These are phyloP conservation scores for Cheiracanthium punctorium DNA, from an alignment of 2,888 invertebrate genomes.

Conservation along the genomic window DNA sequence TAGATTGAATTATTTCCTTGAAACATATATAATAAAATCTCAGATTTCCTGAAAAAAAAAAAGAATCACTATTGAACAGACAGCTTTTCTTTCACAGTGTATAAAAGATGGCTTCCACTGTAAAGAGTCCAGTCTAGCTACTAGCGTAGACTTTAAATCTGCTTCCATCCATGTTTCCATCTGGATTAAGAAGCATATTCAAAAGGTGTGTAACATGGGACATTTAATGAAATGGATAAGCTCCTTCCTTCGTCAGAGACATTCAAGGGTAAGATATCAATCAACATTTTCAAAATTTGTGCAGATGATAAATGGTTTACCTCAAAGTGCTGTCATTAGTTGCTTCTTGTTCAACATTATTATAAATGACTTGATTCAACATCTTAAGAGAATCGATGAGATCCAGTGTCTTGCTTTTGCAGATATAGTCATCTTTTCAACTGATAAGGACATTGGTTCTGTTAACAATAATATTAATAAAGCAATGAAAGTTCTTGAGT, in stretches of 20 bases:
- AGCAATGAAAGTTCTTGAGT: too few relatives aligned
- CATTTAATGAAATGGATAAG: neutral
- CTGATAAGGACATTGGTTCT: too few relatives aligned
- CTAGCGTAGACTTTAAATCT: neutral
- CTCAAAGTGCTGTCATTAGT: neutral
- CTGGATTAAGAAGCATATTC: neutral
- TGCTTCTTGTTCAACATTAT: conserved; percentile 21
- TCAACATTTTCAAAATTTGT: neutral
- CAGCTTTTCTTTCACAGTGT: neutral
- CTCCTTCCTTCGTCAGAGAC: neutral
- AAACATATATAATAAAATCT: neutral
- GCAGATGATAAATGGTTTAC: neutral
- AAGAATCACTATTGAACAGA: neutral
- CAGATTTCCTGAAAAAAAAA: conserved; percentile 2
- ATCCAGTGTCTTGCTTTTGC: conserved; percentile 7
- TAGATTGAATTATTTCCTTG: neutral
- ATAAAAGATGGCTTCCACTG: neutral
- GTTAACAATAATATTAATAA: too few relatives aligned
- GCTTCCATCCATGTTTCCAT: neutral
- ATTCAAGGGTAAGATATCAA: neutral
- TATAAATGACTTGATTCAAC: neutral
- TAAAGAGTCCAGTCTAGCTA: neutral
- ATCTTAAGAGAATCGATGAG: neutral
- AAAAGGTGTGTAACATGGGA: conserved; percentile 12
- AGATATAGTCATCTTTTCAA: too few relatives aligned